Evolutionary conservation across 2,888 invertebrate genomes (phyloP).

Genomic region (Agrotis segetum): DNA sequence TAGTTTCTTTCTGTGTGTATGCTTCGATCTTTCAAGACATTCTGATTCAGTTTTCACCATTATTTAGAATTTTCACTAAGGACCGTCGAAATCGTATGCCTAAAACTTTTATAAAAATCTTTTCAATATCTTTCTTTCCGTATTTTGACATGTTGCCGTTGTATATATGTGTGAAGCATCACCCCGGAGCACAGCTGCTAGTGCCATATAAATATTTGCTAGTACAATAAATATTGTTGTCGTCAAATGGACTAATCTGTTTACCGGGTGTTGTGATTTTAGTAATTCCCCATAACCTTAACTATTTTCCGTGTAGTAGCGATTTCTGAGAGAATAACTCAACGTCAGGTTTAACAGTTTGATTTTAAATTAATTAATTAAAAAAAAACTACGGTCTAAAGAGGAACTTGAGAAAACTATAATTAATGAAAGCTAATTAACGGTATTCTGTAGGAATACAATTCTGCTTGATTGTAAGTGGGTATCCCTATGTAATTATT

Average conservation of each 20-base stretch:
- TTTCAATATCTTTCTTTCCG: too few relatives aligned
- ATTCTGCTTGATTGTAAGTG: slow-evolving; percentile 23
- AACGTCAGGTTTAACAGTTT: neutral
- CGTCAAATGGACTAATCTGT: neutral
- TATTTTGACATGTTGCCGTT: too few relatives aligned
- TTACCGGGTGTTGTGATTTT: neutral
- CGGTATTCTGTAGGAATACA: slow-evolving; percentile 18
- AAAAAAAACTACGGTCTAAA: neutral
- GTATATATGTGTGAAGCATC: too few relatives aligned
- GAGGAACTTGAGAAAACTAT: neutral
- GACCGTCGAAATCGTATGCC: too few relatives aligned
- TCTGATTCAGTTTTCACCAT: too few relatives aligned
- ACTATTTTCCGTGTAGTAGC: neutral
- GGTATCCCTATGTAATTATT: slow-evolving; percentile 37
- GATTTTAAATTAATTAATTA: neutral
- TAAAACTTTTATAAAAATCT: too few relatives aligned
- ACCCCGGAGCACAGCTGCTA: too few relatives aligned
- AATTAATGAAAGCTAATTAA: slow-evolving; percentile 16
- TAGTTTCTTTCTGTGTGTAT: too few relatives aligned
- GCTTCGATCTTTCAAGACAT: too few relatives aligned
- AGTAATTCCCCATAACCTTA: neutral
- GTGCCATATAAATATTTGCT: neutral
- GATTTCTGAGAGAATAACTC: neutral
- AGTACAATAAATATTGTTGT: neutral
- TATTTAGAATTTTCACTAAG: too few relatives aligned